These are phyloP conservation scores for mouse (Mus musculus) DNA, from an alignment of 2,113 vertebrate genomes.

Conservation along the genomic window DNA sequence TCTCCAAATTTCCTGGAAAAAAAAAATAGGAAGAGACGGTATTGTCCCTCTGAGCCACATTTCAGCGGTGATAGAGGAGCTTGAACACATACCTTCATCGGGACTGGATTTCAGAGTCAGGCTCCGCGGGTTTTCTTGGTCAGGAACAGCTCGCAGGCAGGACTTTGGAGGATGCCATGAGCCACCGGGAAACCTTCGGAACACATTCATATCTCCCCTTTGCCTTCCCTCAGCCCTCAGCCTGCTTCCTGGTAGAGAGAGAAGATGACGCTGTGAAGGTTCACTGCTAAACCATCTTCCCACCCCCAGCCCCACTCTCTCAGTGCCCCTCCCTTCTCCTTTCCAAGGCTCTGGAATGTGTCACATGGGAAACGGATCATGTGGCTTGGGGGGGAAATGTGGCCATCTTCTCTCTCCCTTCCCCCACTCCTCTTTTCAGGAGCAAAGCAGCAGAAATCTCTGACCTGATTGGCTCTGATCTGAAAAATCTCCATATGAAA, in stretches of 20 bases:
- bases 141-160: not conserved
- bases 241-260: constrained; percentile 58
- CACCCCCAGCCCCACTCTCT: constrained; percentile 77
- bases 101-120: constrained; percentile 58
- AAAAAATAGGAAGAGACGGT: not conserved
- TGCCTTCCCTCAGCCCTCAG: not conserved
- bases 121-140: constrained; percentile 50
- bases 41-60: constrained; percentile 46
- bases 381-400: constrained; percentile 69
- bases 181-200: not conserved
- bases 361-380: constrained; percentile 83
- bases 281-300: constrained; percentile 75
- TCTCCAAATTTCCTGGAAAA: constrained; percentile 48
- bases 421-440: constrained; percentile 76
- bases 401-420: constrained; percentile 61
- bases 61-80: not conserved
- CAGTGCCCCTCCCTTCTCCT: constrained; percentile 66
- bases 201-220: constrained; percentile 49
- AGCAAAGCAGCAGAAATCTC: constrained; percentile 70
- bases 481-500: constrained; percentile 79
- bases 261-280: constrained; percentile 74
- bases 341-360: constrained; percentile 70
- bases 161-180: constrained; percentile 49
- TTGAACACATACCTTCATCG: constrained; percentile 83
- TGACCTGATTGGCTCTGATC: constrained; percentile 73